These are phyloP conservation scores for Echinops telfairi DNA, from an alignment of 2,113 vertebrate species.

Conservation along the genomic window DNA sequence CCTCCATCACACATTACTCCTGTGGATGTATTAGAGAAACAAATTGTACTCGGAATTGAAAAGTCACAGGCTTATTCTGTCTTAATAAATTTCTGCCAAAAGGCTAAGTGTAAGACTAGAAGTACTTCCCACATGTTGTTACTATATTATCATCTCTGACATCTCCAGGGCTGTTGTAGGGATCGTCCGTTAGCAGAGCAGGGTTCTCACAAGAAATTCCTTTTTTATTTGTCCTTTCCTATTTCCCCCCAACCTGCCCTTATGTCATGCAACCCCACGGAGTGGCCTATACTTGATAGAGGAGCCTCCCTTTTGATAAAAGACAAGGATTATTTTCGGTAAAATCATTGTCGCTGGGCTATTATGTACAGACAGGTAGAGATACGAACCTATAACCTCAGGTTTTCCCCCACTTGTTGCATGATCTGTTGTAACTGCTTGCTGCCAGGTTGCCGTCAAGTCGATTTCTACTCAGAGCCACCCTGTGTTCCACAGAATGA, in stretches of 20 bases:
- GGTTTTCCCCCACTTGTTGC: background rate
- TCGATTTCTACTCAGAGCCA: too few relatives aligned
- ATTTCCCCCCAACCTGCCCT: slow-evolving; percentile 22
- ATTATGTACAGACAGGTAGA: background rate
- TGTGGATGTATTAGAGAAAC: slow-evolving; percentile 98
- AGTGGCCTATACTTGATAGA: slow-evolving; percentile 73
- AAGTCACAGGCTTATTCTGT: slow-evolving; percentile 99
- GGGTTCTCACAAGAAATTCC: slow-evolving; percentile 81
- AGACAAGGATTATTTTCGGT: slow-evolving; percentile 59
- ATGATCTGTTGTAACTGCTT: background rate
- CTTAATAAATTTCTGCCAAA: slow-evolving; percentile 99
- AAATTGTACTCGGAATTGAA: slow-evolving; percentile 99
- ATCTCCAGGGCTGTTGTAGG: slow-evolving; percentile 87
- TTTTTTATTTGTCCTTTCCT: slow-evolving; percentile 49
- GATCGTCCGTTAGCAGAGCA: slow-evolving; percentile 82
- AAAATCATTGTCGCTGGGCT: slow-evolving; percentile 19
- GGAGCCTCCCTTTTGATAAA: slow-evolving; percentile 67
- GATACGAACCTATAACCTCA: slow-evolving; percentile 25
- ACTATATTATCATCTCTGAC: slow-evolving; percentile 97
- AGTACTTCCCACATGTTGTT: slow-evolving; percentile 94
- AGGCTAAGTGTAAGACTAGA: slow-evolving; percentile 95
- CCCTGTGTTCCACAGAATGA: too few relatives aligned
- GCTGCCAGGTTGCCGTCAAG: too few relatives aligned
- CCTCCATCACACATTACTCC: slow-evolving; percentile 97
- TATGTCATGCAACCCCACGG: slow-evolving; percentile 78